Percentiles rank a stretch among this genome's conserved stretches.
These are phyloP conservation scores for Eledona agricola DNA, from an alignment of 2,888 invertebrate genomes.

Conservation along the genomic window DNA sequence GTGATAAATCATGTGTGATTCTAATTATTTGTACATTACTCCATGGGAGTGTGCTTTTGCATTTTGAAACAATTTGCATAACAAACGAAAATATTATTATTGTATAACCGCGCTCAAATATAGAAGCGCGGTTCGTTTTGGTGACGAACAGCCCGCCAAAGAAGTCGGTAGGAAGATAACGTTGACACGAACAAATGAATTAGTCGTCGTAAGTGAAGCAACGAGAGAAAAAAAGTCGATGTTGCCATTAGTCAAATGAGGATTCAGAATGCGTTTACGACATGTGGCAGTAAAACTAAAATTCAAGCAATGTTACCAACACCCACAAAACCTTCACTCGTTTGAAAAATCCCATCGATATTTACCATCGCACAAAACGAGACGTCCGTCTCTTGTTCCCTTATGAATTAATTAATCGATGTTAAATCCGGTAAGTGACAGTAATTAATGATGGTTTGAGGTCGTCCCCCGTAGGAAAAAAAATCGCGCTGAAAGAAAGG, in stretches of 20 bases:
- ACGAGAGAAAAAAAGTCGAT: slow-evolving; percentile 1
- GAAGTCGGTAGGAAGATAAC: no score
- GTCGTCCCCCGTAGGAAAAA: slow-evolving; percentile 23
- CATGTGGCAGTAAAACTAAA: slow-evolving; percentile 8
- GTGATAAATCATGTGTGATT: no score
- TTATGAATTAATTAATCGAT: slow-evolving; percentile 2
- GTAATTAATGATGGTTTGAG: slow-evolving; percentile 19
- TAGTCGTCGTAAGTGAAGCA: neutral
- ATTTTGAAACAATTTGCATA: no score
- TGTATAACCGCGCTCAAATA: no score
- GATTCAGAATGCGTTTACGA: neutral
- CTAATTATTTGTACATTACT: no score
- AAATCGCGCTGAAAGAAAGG: slow-evolving; percentile 15
- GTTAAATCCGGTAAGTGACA: slow-evolving; percentile 7
- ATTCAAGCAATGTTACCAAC: slow-evolving; percentile 1
- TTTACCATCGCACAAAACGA: neutral
- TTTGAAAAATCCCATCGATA: slow-evolving; percentile 4
- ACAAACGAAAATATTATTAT: no score
- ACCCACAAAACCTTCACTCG: slow-evolving; percentile 6
- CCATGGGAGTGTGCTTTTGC: no score
- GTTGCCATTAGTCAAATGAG: slow-evolving; percentile 1
- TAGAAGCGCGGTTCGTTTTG: no score
- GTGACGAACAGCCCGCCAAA: no score
- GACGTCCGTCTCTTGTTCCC: no score
- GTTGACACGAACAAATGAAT: slow-evolving; percentile 1